Conservation (phyloP, 2,797 vertebrate species). For the Xerus rutilus region DNA sequence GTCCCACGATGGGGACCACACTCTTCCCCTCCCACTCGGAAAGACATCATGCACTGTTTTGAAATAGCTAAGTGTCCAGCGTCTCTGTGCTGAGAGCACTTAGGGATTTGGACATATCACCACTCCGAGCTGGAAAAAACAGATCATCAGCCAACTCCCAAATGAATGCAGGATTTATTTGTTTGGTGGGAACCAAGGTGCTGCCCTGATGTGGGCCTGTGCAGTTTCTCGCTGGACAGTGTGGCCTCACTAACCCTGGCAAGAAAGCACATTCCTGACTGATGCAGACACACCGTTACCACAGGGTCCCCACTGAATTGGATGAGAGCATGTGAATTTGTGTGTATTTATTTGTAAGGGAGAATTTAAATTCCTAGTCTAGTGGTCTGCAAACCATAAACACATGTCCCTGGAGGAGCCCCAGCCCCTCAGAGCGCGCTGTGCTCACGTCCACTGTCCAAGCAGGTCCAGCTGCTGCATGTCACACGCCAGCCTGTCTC, state of each 20-base stretch:
- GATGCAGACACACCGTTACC: constrained; percentile 58
- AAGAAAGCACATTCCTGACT: constrained; percentile 66
- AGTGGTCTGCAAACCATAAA: constrained; percentile 72
- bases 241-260: constrained; percentile 25
- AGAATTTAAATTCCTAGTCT: constrained; percentile 64
- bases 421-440: constrained; percentile 62
- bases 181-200: background rate
- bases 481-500: constrained; percentile 38
- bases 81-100: background rate
- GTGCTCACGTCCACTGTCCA: constrained; percentile 43
- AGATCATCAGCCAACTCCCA: background rate
- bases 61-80: background rate
- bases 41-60: background rate
- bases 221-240: background rate
- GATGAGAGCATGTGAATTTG: background rate
- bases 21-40: background rate
- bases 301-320: background rate
- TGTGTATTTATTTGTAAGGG: background rate
- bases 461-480: background rate
- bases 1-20: rapidly evolving
- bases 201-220: background rate
- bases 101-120: background rate
- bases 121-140: background rate
- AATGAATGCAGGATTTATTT: background rate
- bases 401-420: constrained; percentile 70